Base-by-base conservation (phyloP, 2,888 invertebrate species). In the Itoplectis maculator region DNA sequence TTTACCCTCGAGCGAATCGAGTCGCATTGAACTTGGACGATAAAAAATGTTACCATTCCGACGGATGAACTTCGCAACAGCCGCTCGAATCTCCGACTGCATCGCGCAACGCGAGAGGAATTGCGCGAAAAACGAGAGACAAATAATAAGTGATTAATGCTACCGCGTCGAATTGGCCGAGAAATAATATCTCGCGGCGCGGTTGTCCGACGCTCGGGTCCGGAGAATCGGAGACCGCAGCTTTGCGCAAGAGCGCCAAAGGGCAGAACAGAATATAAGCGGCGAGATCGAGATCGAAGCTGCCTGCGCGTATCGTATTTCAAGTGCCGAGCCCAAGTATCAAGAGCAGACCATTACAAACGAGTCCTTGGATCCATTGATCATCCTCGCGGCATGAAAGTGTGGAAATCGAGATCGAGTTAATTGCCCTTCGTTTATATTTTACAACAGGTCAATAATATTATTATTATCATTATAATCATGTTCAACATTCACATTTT, bases 231-330 rank as follows among this genome's bases (percentile, higher is more conserved):
- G 20, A 65, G 65, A n/a, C 47, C 65, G 35, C 66, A 29, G 29
- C 68, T 68, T 51, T 68, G 51, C 68, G 68, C 68, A 51, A 68
- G 49, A 68, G 9, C 13, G 49, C 35, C 51, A 29, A 51, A 51
- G 68, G 69, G 51, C 47, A 66, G 15, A 45, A 3, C 29, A 5
- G 29, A 29, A 29, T 29, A 29, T 65, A 37, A 13, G 37, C 40
- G n/a, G 20, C 40, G 51, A 69, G 65, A 29, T 59, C 59, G 23
- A 54, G 49, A 49, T 49, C 18, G 68, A 51, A 59, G 7, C 35
- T 59, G 11, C 63, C n/a, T 29, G 15, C 0, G 20, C 37, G 40
- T 51, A 51, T 51, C 20, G 51, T 40, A 37, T 54, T 45, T 65
- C 69, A 51, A 40, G 40, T 37, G 20, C 69, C 51, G 18, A 54